Conservation (phyloP, 2,888 invertebrate genomes). For the Euzophera pinguis region DNA sequence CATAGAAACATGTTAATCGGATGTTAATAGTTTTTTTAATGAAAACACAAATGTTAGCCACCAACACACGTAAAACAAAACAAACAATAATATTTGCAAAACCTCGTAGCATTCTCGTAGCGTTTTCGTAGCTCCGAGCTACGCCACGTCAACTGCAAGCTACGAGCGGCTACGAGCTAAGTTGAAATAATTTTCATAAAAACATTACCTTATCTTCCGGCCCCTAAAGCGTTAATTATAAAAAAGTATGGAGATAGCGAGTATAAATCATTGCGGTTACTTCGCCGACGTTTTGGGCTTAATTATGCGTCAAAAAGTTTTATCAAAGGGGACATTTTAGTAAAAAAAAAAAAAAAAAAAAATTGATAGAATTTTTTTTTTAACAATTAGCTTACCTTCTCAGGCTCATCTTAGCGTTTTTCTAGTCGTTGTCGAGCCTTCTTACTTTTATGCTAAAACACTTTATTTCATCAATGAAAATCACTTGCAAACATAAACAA, state of each 20-base stretch:
- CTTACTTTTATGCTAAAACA: too few relatives aligned
- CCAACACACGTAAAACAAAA: neutral
- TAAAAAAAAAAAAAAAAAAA: too few relatives aligned
- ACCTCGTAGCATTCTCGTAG: neutral
- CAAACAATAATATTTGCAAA: neutral
- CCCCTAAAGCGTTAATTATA: constrained; percentile 1
- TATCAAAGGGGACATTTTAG: neutral
- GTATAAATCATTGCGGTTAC: neutral
- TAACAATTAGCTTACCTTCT: too few relatives aligned
- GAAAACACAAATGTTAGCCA: neutral
- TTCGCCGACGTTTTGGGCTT: neutral
- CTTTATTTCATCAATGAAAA: too few relatives aligned
- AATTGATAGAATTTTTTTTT: too few relatives aligned
- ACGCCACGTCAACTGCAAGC: neutral
- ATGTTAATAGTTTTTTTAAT: too few relatives aligned
- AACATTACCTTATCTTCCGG: constrained; percentile 16
- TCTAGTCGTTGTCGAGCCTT: too few relatives aligned
- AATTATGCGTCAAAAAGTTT: constrained; percentile 8
- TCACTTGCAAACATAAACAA: too few relatives aligned
- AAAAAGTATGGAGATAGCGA: constrained; percentile 5
- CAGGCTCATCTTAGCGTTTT: too few relatives aligned
- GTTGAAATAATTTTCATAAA: constrained; percentile 20
- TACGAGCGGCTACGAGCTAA: neutral
- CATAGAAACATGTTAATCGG: too few relatives aligned
- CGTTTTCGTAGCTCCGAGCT: neutral